Evolutionary conservation across 2,113 vertebrate genomes (phyloP), one percentile per base, ranked within the genome.

Genomic region (Aleadryas rufinucha): DNA sequence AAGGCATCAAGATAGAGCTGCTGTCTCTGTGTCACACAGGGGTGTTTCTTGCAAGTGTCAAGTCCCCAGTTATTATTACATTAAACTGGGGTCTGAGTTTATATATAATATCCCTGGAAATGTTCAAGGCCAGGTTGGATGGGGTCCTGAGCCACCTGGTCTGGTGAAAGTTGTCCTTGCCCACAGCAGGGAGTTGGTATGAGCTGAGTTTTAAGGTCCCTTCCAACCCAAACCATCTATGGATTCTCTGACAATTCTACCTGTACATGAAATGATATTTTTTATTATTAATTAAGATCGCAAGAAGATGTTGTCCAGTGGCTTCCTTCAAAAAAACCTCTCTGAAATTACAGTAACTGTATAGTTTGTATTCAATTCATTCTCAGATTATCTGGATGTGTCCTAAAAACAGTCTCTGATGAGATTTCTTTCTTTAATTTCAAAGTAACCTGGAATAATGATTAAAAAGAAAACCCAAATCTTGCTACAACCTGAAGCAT

Each of bases 251-350:
- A 24, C 39, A 53, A 53, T 68, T 89, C 61, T 74, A 12, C 7
- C 5, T 12, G 6, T 6, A 50, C 21, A 19, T 6, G 10, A 47
- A 82, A 44, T 2, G 0, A n/a, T 22, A 4, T 9, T 11, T 41
- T 72, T 57, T 24, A 26, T 17, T 71, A 30, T 61, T 63, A 81
- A 77, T 69, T 27, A 63, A 59, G 5, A 18, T 39, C 27, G 52
- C 22, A 10, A 57, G 21, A 64, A 84, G 19, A 2, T 75, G 9
- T 42, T 63, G 60, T 56, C 41, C 78, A 54, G 57, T 33, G 37
- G 10, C 11, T 76, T 50, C 33, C 52, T 50, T 39, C 23, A 76
- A 59, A 50, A 14, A 83, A 72, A 33, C 5, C 5, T 57, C 54
- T 49, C 45, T 37, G 49, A 72, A 79, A 56, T 69, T 7, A 44